Base-by-base conservation (phyloP, 2,797 vertebrate genomes). In the Muscicapa comitata region DNA sequence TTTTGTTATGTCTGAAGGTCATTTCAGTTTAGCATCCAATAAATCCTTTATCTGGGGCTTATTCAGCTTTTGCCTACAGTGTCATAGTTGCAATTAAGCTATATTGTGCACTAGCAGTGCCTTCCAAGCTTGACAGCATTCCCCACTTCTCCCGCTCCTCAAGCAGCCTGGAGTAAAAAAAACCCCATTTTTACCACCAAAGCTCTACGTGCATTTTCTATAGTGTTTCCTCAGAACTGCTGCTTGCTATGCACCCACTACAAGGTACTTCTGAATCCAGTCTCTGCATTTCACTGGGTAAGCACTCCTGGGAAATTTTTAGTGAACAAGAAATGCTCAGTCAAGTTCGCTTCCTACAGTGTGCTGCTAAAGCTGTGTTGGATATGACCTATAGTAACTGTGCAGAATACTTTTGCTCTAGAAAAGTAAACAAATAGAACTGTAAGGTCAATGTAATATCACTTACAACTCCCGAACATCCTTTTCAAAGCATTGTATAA, bases 401-500 rank as follows among this genome's bases (percentile, higher is more conserved):
- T 21, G 72, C n/a, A 93, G 65, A 72, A 88, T 31, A 91, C 0
- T 0, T 86, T 83, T 88, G 50, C 74, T 68, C 79, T 43, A 76
- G 93, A 86, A 93, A 94, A 94, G 50, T 86, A 96, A 95, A 93
- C 90, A 97, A 93, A 92, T 25, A n/a, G 31, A 93, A 75, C 66
- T 58, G 62, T 66, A 79, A 73, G 80, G 58, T 82, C 58, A 54
- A 86, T 48, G 47, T 48, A 79, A 15, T 81, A 85, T 78, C 88
- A 76, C 86, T 79, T 82, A 57, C 26, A 70, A 54, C 87, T 94
- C 86, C 78, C 3, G 29, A 85, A 92, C 81, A 95, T 91, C 87
- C 84, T 89, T 95, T 94, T 76, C 89, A 90, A 94, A 97, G 74
- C 0, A 0, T 11, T 91, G 35, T 89, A 67, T 94, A 95, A 97